Conservation (phyloP, 1,140 invertebrate genomes). For the Drosophila ogumai region DNA sequence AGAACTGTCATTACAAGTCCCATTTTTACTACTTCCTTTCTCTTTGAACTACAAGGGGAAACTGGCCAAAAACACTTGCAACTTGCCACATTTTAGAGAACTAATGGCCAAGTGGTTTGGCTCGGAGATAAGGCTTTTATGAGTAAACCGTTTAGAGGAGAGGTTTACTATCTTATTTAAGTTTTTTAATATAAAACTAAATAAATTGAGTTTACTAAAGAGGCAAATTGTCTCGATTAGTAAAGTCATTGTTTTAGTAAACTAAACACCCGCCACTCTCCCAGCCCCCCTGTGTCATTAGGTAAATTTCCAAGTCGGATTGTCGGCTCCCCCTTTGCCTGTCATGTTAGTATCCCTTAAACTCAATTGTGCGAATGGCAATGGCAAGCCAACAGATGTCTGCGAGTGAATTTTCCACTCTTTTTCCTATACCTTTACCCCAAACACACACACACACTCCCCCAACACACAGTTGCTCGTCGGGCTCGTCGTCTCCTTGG, state of each 20-base stretch:
- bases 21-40: neutral
- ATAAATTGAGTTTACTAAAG: neutral
- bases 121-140: neutral
- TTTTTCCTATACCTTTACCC: slow-evolving; percentile 10
- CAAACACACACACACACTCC: neutral
- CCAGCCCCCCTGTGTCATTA: slow-evolving; percentile 1
- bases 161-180: slow-evolving; percentile 3
- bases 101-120: slow-evolving; percentile 5
- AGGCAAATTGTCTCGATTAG: slow-evolving; percentile 1
- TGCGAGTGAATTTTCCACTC: slow-evolving; percentile 7
- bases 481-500: neutral
- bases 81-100: neutral
- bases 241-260: slow-evolving; percentile 8
- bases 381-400: slow-evolving; percentile 39
- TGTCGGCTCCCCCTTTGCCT: neutral
- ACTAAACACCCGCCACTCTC: neutral
- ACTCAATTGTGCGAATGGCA: slow-evolving; percentile 37
- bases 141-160: neutral
- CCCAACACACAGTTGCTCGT: neutral
- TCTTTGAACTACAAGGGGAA: neutral
- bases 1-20: slow-evolving; percentile 5
- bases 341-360: slow-evolving; percentile 21
- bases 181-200: neutral
- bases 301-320: slow-evolving; percentile 13
- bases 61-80: neutral